Evolutionary conservation across 37 sponge, comb jelly and placozoan species (phyloP).

Genomic region (Aphrocallistes beatrix): DNA sequence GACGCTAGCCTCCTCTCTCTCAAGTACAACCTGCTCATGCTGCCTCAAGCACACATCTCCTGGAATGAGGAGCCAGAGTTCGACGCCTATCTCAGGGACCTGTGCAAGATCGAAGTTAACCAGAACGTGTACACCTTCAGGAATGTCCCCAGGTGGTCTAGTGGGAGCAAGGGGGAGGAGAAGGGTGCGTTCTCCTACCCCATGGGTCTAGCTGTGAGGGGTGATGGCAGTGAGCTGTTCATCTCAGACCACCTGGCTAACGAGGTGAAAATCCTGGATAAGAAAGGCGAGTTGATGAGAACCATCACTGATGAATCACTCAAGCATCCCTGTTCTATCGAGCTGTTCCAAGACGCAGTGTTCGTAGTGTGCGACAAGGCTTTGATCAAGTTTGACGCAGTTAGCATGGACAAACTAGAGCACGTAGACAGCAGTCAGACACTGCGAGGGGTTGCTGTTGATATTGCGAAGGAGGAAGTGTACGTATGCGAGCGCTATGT

Average conservation of each 20-base stretch:
- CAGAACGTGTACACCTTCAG: not conserved
- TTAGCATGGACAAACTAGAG: not conserved
- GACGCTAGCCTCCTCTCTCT: not conserved
- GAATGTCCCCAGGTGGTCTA: not conserved
- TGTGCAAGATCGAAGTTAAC: not conserved
- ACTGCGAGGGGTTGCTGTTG: not conserved
- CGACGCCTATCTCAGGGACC: not conserved
- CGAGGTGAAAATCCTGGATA: not conserved
- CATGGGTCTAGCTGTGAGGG: not conserved
- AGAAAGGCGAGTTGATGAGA: not conserved
- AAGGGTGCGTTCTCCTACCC: not conserved
- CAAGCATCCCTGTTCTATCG: not conserved
- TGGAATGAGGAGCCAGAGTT: not conserved
- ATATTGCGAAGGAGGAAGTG: not conserved
- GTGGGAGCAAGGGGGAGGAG: not conserved
- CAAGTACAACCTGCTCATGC: not conserved
- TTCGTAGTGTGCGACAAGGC: not conserved
- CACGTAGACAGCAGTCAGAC: not conserved
- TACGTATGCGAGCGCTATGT: slow-evolving; percentile 14
- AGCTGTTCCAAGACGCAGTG: not conserved
- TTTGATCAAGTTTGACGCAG: not conserved
- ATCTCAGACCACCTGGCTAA: not conserved
- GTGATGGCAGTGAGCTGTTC: not conserved
- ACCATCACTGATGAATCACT: not conserved
- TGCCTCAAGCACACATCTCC: not conserved